A percentile compares a stretch with the other conserved stretches of the same genome.
Evolutionary conservation across 2,888 invertebrate genomes (phyloP).

Genomic region (Cosmorhoe ocellata): DNA sequence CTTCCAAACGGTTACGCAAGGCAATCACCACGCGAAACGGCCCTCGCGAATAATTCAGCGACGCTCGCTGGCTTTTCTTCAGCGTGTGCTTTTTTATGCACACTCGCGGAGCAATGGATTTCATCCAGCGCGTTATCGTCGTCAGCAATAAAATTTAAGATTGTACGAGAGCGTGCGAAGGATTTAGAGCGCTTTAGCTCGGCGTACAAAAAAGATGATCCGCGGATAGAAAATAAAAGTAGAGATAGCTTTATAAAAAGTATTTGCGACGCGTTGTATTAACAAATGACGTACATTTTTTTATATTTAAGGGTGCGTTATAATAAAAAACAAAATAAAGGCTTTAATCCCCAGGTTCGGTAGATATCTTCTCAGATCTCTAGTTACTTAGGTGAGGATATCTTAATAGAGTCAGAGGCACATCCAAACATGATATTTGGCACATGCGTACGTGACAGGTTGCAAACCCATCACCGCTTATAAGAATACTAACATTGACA

Average conservation of each 20-base stretch:
- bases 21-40: slow-evolving; percentile 28
- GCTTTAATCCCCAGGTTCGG: too few relatives aligned
- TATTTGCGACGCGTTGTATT: too few relatives aligned
- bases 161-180: slow-evolving; percentile 25
- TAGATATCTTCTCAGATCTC: too few relatives aligned
- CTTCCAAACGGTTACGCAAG: slow-evolving; percentile 22
- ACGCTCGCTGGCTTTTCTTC: slow-evolving; percentile 26
- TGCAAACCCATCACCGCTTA: too few relatives aligned
- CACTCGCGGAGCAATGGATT: slow-evolving; percentile 27
- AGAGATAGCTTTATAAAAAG: background rate
- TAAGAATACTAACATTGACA: too few relatives aligned
- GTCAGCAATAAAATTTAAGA: slow-evolving; percentile 34
- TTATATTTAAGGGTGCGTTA: too few relatives aligned
- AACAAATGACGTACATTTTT: too few relatives aligned
- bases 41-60: slow-evolving; percentile 31
- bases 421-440: too few relatives aligned
- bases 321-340: too few relatives aligned
- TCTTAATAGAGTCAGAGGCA: too few relatives aligned
- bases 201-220: slow-evolving; percentile 33
- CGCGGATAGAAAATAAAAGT: slow-evolving; percentile 13
- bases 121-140: slow-evolving; percentile 27
- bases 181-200: slow-evolving; percentile 29
- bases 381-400: too few relatives aligned
- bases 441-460: too few relatives aligned
- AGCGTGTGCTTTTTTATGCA: slow-evolving; percentile 31